Evolutionary conservation across 2,797 vertebrate genomes (phyloP).

Genomic region (Myioborus miniatus): DNA sequence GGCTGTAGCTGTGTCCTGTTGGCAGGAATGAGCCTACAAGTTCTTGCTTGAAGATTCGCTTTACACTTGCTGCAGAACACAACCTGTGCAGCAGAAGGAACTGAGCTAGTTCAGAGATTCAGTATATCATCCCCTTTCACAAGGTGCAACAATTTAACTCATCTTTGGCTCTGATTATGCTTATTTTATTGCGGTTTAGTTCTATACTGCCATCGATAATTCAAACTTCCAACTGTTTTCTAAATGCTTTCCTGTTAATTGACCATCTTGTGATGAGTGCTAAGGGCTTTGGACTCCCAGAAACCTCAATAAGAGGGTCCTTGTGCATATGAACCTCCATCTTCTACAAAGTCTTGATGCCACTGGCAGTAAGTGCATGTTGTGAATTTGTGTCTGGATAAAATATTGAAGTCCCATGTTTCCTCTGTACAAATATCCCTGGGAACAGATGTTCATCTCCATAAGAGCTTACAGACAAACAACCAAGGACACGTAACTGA

Average conservation of each 20-base stretch:
- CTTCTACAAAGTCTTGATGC: background rate
- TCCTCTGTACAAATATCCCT: background rate
- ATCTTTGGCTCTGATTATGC: background rate
- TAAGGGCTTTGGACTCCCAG: background rate
- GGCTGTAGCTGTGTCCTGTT: background rate
- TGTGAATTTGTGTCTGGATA: background rate
- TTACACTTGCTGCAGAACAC: background rate
- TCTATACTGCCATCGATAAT: background rate
- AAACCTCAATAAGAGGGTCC: background rate
- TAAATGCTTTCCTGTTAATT: background rate
- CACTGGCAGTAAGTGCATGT: background rate
- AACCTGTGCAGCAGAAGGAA: background rate
- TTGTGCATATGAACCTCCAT: background rate
- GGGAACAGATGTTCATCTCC: slow-evolving; percentile 47
- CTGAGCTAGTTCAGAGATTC: background rate
- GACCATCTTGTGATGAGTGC: background rate
- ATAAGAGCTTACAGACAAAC: slow-evolving; percentile 20
- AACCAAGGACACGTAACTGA: slow-evolving; percentile 8
- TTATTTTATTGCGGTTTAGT: background rate
- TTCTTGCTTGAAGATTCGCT: background rate
- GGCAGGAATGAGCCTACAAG: background rate
- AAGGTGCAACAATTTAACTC: background rate
- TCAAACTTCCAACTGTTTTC: background rate
- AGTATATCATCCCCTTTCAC: background rate
- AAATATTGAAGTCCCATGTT: slow-evolving; percentile 7